Percentiles rank a stretch among this genome's conserved stretches.
phyloP scores from a whole-genome alignment of 2,888 invertebrate species.

The Ennomos quercinarius region DNA sequence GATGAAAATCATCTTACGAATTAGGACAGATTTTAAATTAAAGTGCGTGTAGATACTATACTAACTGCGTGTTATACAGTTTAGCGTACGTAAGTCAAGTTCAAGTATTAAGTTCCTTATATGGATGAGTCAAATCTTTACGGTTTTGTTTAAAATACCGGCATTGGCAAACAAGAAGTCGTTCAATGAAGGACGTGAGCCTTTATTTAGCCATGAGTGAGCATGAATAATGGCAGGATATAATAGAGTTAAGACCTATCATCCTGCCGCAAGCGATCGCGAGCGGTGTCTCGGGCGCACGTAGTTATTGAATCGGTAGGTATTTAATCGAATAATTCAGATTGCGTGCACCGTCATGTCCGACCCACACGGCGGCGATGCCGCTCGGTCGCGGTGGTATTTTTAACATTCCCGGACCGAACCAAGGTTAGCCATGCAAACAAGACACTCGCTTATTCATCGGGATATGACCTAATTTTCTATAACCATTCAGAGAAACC shows the following conservation, averaged over 20 bases:
- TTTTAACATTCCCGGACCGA: conserved; percentile 85
- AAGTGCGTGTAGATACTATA: no score
- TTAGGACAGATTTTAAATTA: no score
- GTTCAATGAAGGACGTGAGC: background rate
- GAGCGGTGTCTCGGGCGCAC: conserved; percentile 4
- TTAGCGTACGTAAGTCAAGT: no score
- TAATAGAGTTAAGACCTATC: conserved; percentile 41
- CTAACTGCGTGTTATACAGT: no score
- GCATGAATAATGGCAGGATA: conserved; percentile 37
- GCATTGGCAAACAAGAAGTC: conserved; percentile 8
- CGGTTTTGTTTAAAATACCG: background rate
- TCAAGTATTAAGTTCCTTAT: no score
- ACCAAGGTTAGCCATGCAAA: conserved; percentile 74
- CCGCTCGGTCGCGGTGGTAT: conserved; percentile 73
- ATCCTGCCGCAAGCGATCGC: conserved; percentile 35
- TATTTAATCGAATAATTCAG: conserved; percentile 64
- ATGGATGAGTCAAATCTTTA: background rate
- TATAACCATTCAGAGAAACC: conserved; percentile 64
- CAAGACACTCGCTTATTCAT: conserved; percentile 80
- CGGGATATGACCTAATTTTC: conserved; percentile 83
- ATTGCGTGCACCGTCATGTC: conserved; percentile 49
- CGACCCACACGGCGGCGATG: conserved; percentile 56
- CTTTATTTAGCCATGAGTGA: conserved; percentile 22
- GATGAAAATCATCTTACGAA: no score
- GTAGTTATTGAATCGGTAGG: conserved; percentile 37